These are phyloP conservation scores for Spatula clypeata DNA, from an alignment of 2,797 vertebrate genomes.

Conservation along the genomic window DNA sequence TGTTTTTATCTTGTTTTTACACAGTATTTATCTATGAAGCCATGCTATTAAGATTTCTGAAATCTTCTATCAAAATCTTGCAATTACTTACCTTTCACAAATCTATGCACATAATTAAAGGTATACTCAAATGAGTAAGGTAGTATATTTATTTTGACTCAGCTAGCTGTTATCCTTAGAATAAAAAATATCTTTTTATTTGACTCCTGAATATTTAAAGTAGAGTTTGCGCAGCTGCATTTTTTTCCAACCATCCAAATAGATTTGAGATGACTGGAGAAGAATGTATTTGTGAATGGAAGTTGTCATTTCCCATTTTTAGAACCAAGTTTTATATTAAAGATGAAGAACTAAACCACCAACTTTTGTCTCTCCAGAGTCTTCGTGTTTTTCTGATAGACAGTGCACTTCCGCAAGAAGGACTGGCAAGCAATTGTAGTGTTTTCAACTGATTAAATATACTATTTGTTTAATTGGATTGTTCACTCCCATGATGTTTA, in stretches of 20 bases:
- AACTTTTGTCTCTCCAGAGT: background rate
- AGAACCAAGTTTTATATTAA: background rate
- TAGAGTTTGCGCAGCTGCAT: background rate
- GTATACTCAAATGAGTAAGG: background rate
- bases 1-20: background rate
- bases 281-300: background rate
- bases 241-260: background rate
- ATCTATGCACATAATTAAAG: background rate
- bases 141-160: background rate
- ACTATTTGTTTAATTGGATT: background rate
- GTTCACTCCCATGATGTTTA: constrained; percentile 1
- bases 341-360: background rate
- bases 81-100: background rate
- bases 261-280: background rate
- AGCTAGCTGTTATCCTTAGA: background rate
- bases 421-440: background rate
- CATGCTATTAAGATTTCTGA: background rate
- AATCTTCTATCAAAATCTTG: background rate
- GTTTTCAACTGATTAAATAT: background rate
- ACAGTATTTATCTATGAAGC: background rate
- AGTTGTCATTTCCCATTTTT: background rate
- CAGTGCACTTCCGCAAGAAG: background rate
- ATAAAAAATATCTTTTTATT: background rate
- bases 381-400: background rate
- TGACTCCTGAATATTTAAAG: constrained; percentile 35